These are phyloP conservation scores for Hemichromis elongatus DNA, from an alignment of 2,113 vertebrate species.

Conservation along the genomic window DNA sequence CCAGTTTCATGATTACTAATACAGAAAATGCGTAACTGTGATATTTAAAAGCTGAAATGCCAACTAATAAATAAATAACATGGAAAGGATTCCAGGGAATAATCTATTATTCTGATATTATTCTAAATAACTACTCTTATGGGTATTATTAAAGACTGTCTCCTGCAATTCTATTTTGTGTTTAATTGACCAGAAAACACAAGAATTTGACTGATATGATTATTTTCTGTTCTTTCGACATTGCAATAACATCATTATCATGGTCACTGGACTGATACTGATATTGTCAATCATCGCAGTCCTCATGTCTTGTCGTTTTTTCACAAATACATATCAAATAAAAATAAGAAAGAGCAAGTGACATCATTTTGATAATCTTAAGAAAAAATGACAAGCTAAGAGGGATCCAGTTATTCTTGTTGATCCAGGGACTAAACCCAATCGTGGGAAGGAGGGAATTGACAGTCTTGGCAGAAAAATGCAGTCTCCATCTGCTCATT, in stretches of 20 bases:
- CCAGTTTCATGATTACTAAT: background rate
- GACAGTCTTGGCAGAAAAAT: background rate
- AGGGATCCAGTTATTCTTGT: background rate
- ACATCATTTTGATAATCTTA: background rate
- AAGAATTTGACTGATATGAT: rapidly evolving
- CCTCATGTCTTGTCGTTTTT: background rate
- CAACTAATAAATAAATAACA: background rate
- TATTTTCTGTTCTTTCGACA: background rate
- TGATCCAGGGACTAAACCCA: background rate
- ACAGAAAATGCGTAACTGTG: background rate
- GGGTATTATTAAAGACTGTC: background rate
- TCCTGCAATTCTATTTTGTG: background rate
- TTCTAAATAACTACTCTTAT: background rate
- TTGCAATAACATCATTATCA: background rate
- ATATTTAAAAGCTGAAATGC: background rate
- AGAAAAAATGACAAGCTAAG: background rate
- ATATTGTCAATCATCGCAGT: background rate
- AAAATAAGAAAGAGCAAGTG: background rate
- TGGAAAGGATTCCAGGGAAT: background rate
- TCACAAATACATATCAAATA: background rate
- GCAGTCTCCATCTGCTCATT: background rate
- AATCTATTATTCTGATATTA: background rate
- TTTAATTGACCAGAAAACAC: background rate
- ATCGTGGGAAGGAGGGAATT: background rate
- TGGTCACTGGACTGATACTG: background rate